Evolutionary conservation across 2,113 vertebrate species (phyloP).

Genomic region (Oenanthe oenanthe): DNA sequence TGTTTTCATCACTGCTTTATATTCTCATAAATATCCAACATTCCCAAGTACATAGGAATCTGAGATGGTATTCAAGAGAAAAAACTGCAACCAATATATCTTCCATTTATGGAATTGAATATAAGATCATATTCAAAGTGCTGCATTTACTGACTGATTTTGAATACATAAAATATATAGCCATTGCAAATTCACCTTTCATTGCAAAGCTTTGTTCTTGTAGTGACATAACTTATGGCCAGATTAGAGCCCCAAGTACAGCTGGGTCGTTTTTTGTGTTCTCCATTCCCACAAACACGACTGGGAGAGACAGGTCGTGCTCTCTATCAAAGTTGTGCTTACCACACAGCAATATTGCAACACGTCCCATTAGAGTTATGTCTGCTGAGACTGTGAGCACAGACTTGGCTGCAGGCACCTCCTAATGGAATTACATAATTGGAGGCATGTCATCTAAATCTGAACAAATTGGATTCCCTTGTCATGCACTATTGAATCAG

Average conservation of each 20-base stretch:
- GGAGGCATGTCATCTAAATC: constrained; percentile 72
- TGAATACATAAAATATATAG: constrained; percentile 68
- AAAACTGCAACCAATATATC: constrained; percentile 59
- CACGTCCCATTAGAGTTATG: constrained; percentile 35
- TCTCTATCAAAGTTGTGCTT: constrained; percentile 61
- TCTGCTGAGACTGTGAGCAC: constrained; percentile 46
- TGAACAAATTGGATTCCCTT: constrained; percentile 72
- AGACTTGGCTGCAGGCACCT: constrained; percentile 64
- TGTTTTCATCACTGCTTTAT: constrained; percentile 63
- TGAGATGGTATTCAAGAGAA: constrained; percentile 57
- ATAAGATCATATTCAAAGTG: constrained; percentile 68
- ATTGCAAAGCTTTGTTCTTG: constrained; percentile 65
- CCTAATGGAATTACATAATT: constrained; percentile 72
- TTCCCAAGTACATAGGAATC: constrained; percentile 59
- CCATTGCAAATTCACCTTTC: constrained; percentile 65
- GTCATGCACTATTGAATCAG: constrained; percentile 69
- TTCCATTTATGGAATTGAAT: constrained; percentile 62
- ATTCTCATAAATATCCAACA: constrained; percentile 63
- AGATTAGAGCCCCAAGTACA: constrained; percentile 53
- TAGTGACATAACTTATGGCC: constrained; percentile 61
- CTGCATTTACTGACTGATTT: constrained; percentile 61
- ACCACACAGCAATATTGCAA: constrained; percentile 49
- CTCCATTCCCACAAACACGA: constrained; percentile 47
- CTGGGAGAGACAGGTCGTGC: constrained; percentile 46
- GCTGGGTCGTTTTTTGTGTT: constrained; percentile 58